These are phyloP conservation scores for Theretra japonica DNA, from an alignment of 2,888 invertebrate species.

Conservation along the genomic window DNA sequence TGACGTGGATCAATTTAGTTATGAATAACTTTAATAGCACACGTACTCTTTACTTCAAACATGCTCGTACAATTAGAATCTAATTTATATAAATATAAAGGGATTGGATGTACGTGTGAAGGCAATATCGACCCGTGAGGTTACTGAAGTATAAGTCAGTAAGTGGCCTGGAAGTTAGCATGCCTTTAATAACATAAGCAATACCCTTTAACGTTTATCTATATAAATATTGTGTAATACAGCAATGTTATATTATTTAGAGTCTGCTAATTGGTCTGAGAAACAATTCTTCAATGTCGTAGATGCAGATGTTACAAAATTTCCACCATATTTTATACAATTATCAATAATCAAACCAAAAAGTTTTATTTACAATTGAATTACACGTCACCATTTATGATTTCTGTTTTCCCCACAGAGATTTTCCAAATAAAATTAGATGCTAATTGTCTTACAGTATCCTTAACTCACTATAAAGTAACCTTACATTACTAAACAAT, in stretches of 20 bases:
- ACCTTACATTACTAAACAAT: too few relatives aligned
- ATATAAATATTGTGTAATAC: not conserved
- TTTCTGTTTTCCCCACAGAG: not conserved
- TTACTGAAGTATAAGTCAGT: not conserved
- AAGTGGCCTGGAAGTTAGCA: not conserved
- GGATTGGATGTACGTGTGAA: too few relatives aligned
- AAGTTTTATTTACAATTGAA: not conserved
- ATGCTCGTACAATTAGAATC: too few relatives aligned
- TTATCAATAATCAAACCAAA: not conserved
- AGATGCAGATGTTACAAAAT: not conserved
- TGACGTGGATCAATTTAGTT: too few relatives aligned
- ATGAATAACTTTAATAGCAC: too few relatives aligned
- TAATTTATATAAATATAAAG: too few relatives aligned
- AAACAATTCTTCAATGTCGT: conserved; percentile 21
- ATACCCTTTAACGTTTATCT: not conserved
- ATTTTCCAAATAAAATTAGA: not conserved
- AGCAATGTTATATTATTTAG: conserved; percentile 9
- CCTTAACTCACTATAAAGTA: not conserved
- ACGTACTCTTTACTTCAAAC: too few relatives aligned
- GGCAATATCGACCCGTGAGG: not conserved
- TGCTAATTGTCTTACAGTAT: not conserved
- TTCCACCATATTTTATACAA: not conserved
- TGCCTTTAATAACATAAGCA: not conserved
- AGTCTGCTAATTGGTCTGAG: conserved; percentile 11
- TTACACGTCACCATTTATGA: not conserved